Percentiles rank a stretch among this genome's conserved stretches.
Evolutionary conservation across 1,140 invertebrate species (phyloP).

Genomic region (Antheraea pernyi): DNA sequence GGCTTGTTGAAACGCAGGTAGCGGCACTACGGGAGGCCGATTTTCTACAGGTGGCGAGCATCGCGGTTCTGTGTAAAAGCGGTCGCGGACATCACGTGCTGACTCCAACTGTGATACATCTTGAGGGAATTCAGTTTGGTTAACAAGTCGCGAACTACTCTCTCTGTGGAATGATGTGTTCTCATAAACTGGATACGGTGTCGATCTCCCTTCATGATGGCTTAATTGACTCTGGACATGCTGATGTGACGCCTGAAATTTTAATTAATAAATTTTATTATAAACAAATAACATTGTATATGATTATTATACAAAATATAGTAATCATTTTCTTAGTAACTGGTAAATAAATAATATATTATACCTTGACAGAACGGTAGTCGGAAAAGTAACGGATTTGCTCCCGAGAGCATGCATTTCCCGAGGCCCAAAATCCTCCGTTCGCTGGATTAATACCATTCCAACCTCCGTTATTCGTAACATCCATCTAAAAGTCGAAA

Average conservation of each 20-base stretch:
- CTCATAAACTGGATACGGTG: slow-evolving; percentile 55
- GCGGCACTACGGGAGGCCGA: slow-evolving; percentile 71
- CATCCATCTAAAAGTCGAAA: slow-evolving; percentile 43
- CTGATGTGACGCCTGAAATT: slow-evolving; percentile 47
- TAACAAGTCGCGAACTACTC: slow-evolving; percentile 32
- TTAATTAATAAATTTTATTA: slow-evolving; percentile 6
- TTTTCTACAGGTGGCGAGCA: slow-evolving; percentile 49
- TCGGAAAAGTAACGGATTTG: slow-evolving; percentile 55
- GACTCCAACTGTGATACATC: slow-evolving; percentile 28
- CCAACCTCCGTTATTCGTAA: slow-evolving; percentile 48
- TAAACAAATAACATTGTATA: background rate
- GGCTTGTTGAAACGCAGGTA: slow-evolving; percentile 88
- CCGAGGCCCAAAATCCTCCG: slow-evolving; percentile 43
- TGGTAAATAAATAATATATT: background rate
- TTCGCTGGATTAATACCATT: slow-evolving; percentile 38
- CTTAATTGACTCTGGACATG: slow-evolving; percentile 48
- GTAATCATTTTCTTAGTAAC: background rate
- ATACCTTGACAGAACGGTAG: slow-evolving; percentile 56
- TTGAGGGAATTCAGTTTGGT: slow-evolving; percentile 31
- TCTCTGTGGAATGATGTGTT: slow-evolving; percentile 47
- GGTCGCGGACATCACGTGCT: slow-evolving; percentile 34
- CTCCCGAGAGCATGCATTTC: slow-evolving; percentile 48
- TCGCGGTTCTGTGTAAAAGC: slow-evolving; percentile 36
- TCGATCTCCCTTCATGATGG: slow-evolving; percentile 53
- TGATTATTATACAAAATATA: background rate